Conservation (phyloP, 2,888 invertebrate species). For the Pherbina coryleti region DNA sequence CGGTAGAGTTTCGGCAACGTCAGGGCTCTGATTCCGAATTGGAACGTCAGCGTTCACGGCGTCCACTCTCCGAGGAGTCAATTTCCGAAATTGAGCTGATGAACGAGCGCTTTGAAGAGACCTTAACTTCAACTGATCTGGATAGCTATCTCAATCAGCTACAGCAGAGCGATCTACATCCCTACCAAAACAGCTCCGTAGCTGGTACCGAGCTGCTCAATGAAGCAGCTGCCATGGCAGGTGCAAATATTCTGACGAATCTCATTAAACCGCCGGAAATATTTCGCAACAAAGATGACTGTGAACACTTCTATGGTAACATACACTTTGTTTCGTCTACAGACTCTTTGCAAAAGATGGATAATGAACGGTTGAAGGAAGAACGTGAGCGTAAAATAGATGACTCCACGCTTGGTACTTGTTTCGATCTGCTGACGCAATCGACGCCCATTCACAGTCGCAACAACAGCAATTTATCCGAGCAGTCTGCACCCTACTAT, state of each 20-base stretch:
- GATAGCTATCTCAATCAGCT: slow-evolving; percentile 79
- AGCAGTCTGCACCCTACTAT: slow-evolving; percentile 85
- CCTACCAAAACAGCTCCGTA: slow-evolving; percentile 60
- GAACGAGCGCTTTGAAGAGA: slow-evolving; percentile 72
- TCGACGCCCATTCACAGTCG: slow-evolving; percentile 73
- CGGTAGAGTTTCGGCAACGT: slow-evolving; percentile 72
- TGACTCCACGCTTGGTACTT: slow-evolving; percentile 51
- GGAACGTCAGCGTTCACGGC: slow-evolving; percentile 76
- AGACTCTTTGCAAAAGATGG: slow-evolving; percentile 64
- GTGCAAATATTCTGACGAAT: slow-evolving; percentile 58
- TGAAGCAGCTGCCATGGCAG: slow-evolving; percentile 54
- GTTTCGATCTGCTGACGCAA: slow-evolving; percentile 49
- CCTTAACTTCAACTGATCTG: slow-evolving; percentile 74
- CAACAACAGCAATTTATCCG: slow-evolving; percentile 74
- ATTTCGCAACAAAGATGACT: slow-evolving; percentile 65
- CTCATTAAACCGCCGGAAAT: slow-evolving; percentile 68
- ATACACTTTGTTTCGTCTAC: slow-evolving; percentile 68
- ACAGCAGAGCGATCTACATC: slow-evolving; percentile 71
- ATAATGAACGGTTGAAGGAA: slow-evolving; percentile 41
- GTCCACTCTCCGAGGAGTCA: slow-evolving; percentile 83
- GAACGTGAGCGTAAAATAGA: slow-evolving; percentile 52
- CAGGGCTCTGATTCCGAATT: slow-evolving; percentile 71
- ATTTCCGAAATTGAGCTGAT: slow-evolving; percentile 76
- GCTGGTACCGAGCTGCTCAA: slow-evolving; percentile 49
- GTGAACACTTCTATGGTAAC: slow-evolving; percentile 67